phyloP scores from a whole-genome alignment of 1,140 invertebrate genomes.

The Wiebesia pumilae region DNA sequence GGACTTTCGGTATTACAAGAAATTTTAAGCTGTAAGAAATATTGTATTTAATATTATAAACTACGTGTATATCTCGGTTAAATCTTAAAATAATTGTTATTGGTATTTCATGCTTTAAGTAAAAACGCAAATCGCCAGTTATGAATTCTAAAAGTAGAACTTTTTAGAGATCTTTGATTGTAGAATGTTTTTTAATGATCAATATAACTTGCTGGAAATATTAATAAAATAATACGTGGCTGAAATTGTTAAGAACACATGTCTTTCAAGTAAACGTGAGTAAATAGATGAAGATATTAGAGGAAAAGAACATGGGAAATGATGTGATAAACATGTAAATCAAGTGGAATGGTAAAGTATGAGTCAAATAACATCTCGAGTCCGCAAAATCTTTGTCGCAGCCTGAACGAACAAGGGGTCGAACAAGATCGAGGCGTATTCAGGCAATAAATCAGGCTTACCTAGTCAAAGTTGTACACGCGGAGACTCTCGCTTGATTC shows the following conservation, averaged over 20 bases:
- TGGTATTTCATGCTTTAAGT: too few species aligned
- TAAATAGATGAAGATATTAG: neutral
- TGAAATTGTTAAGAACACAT: too few species aligned
- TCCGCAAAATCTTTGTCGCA: constrained; percentile 21
- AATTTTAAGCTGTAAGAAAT: neutral
- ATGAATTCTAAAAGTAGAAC: neutral
- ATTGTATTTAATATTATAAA: too few species aligned
- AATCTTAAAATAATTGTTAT: too few species aligned
- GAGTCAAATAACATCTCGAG: neutral
- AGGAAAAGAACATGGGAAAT: neutral
- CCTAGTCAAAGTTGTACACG: neutral
- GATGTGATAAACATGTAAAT: constrained; percentile 26
- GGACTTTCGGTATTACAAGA: neutral
- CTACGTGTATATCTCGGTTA: too few species aligned
- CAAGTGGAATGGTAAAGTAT: constrained; percentile 25
- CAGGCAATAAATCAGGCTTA: constrained; percentile 52
- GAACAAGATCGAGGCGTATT: constrained; percentile 51
- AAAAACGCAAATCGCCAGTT: neutral
- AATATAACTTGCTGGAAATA: neutral
- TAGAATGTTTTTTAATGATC: too few species aligned
- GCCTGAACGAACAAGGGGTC: constrained; percentile 38
- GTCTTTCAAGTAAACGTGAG: neutral
- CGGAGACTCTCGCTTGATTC: neutral
- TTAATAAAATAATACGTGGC: neutral
- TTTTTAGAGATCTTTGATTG: neutral